phyloP scores from a whole-genome alignment of 2,113 vertebrate genomes.

The Donacobius atricapilla region DNA sequence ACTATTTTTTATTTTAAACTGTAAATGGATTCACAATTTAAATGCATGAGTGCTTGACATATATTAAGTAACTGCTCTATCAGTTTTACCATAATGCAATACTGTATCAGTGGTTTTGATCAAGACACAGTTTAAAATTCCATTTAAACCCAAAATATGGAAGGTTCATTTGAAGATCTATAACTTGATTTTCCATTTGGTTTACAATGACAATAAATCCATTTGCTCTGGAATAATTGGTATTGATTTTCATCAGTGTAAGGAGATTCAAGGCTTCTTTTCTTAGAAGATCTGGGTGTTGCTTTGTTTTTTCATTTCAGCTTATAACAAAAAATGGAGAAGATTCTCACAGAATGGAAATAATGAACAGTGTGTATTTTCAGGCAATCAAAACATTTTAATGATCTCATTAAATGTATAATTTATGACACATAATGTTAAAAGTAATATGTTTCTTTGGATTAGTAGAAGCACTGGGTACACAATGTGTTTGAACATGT shows the following conservation, averaged over 20 bases:
- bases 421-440: background rate
- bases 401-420: constrained; percentile 28
- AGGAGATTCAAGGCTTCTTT: background rate
- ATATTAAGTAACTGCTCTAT: background rate
- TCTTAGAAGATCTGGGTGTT: background rate
- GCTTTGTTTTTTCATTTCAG: background rate
- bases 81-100: background rate
- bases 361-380: constrained; percentile 28
- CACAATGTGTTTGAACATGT: constrained; percentile 32
- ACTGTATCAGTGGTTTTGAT: background rate
- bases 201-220: background rate
- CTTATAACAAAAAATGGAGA: background rate
- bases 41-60: background rate
- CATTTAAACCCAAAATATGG: background rate
- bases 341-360: constrained; percentile 10
- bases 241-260: background rate
- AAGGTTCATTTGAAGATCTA: background rate
- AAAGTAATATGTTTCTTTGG: constrained; percentile 3
- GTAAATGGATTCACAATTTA: background rate
- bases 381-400: constrained; percentile 47
- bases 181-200: background rate
- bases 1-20: background rate
- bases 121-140: background rate
- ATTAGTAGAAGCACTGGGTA: background rate
- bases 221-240: background rate